Evolutionary conservation across 2,888 invertebrate species (phyloP), one percentile per base, ranked within the genome.

Genomic region (Lasius fuliginosus): DNA sequence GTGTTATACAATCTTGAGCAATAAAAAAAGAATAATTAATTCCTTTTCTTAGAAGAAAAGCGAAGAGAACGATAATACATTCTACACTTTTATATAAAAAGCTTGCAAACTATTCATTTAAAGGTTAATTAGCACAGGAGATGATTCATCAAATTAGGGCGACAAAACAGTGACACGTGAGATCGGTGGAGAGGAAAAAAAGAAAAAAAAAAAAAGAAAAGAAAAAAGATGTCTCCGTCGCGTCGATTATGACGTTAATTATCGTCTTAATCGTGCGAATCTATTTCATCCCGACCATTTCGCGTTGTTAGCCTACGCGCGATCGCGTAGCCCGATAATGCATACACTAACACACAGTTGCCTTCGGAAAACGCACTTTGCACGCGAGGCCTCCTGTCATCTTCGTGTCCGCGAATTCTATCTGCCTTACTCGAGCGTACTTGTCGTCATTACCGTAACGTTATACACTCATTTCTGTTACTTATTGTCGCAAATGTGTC

Each of bases 401-500:
- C 68, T 64, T 46, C 82, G 60, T 79, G 82, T 86, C 83, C 88
- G 85, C 73, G 82, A 84, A 87, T 86, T 86, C 85, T 81, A 81
- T 79, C 23, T 82, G 69, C 58, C 71, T 83, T 58, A 56, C 68
- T 64, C 67, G 67, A 67, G 49, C 23, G 18, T n/a, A 60, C 18
- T 36, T 15, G 53, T 15, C 69, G 60, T 79, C 75, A 77, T 85
- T 87, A 87, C 85, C 84, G 87, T 88, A 87, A 86, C 85, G 85
- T 69, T 69, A 36, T 36, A 81, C 56, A 79, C 46, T 71, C 86
- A 81, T 86, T 89, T 75, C 77, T 89, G 85, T 90, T 90, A 90
- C 86, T 84, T 84, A 81, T 82, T 56, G 60, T 83, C 87, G 88
- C 91, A 87, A 87, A 77, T 82, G 86, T 85, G 86, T 88, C 87